Base-by-base conservation (phyloP, 2,113 vertebrate genomes). In the Hydrochoerus hydrochaeris region DNA sequence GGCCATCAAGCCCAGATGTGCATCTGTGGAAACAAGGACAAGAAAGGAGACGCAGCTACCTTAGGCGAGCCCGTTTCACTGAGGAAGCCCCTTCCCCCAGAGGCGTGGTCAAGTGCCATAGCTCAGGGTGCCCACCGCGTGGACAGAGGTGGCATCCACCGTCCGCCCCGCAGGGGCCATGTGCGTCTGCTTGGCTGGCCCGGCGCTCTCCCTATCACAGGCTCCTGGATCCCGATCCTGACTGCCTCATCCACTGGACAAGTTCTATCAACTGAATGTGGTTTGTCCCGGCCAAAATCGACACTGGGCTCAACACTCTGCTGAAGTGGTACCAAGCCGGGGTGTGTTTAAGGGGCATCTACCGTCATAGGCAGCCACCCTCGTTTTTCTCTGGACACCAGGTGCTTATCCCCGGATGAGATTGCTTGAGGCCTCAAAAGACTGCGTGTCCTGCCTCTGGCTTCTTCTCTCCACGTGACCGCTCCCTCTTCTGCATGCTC, bases 151-250 rank as follows among this genome's bases (percentile, higher is more conserved):
- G 60, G 20, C 38, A 8, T 14, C 78, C 13, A 32, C 22, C 6
- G 1, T 20, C 22, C 3, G 5, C 35, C 35, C 57, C 12, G 0
- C 11, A 16, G 0, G 26, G 65, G 41, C 32, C 1, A 1, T 32
- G 32, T 32, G 32, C n/a, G n/a, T 57, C 91, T 83, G 30, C 8
- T 1, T 5, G 20, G 28, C 41, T 20, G 5, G 60, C 28, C 73
- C 63, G 1, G 6, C 13, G 22, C 38, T 54, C 86, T 52, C n/a
- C 38, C 54, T 14, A 30, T 4, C 28, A 14, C 73, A 9, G 7
- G 41, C 11, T 77, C 44, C 57, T n/a, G 9, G 20, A 52, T 46
- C 62, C 20, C 7, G 20, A 67, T 62, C 41, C 60, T n/a, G 7
- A 7, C 10, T 28, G 13, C 78, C n/a, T 83, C 71, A 49, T 57